Evolutionary conservation across 2,888 invertebrate species (phyloP).

Genomic region (Linnaemya vulpina): DNA sequence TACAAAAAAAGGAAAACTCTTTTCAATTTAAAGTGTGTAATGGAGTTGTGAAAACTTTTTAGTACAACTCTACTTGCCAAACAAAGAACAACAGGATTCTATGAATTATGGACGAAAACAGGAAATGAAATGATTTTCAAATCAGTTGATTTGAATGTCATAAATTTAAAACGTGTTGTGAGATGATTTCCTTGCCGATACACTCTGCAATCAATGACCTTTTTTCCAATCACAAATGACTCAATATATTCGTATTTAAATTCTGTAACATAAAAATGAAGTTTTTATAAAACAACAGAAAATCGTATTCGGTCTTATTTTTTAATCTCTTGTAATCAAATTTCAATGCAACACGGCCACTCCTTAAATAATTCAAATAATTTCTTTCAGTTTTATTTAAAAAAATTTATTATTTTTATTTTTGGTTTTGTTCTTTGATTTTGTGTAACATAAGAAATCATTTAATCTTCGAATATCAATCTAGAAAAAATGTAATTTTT

Average conservation of each 20-base stretch:
- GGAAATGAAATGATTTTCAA: conserved; percentile 59
- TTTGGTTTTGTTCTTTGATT: conserved; percentile 35
- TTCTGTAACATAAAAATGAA: conserved; percentile 31
- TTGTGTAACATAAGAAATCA: conserved; percentile 61
- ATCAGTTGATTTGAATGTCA: conserved; percentile 7
- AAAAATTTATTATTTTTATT: conserved; percentile 5
- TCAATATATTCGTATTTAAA: conserved; percentile 16
- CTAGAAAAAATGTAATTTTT: conserved; percentile 70
- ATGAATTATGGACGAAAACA: conserved; percentile 14
- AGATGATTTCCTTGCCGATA: neutral
- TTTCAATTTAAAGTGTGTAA: conserved; percentile 62
- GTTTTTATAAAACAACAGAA: conserved; percentile 23
- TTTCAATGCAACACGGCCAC: conserved; percentile 67
- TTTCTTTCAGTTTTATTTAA: conserved; percentile 27
- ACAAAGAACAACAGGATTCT: neutral
- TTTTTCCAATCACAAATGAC: conserved; percentile 20
- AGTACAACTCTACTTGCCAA: neutral
- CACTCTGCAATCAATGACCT: conserved; percentile 21
- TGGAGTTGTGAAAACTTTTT: conserved; percentile 32
- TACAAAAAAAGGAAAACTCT: conserved; percentile 41
- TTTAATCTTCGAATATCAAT: conserved; percentile 72
- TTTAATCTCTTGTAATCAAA: conserved; percentile 63
- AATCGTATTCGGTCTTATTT: neutral
- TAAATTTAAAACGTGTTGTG: conserved; percentile 42
- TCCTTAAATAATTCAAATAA: conserved; percentile 63